These are phyloP conservation scores for Eugnorisma glareosa DNA, from an alignment of 2,888 invertebrate species.

Conservation along the genomic window DNA sequence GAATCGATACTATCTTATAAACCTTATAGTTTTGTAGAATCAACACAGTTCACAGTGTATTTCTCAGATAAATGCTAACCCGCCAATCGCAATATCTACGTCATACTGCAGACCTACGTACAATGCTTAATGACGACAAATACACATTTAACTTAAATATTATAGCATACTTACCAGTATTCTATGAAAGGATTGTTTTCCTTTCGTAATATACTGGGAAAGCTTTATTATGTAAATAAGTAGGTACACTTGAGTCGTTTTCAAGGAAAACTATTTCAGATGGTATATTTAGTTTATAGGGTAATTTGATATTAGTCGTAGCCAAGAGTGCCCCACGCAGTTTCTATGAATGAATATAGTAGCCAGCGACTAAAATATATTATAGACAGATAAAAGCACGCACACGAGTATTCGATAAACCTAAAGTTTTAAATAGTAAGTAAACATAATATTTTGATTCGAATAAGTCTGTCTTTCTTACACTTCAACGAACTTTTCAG, in stretches of 20 bases:
- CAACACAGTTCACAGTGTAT: conserved; percentile 8
- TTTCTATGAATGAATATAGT: background rate
- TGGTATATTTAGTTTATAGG: background rate
- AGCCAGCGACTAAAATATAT: background rate
- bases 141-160: background rate
- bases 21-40: conserved; percentile 28
- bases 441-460: no score
- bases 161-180: background rate
- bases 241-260: background rate
- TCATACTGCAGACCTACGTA: background rate
- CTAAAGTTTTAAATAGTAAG: no score
- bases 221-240: background rate
- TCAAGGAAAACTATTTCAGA: background rate
- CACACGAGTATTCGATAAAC: no score
- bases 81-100: background rate
- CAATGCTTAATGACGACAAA: background rate
- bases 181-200: background rate
- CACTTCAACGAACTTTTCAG: no score
- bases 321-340: background rate
- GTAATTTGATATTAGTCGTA: background rate
- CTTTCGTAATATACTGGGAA: background rate
- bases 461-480: no score
- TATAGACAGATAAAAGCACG: no score
- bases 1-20: conserved; percentile 16
- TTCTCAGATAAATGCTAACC: conserved; percentile 3